Base-by-base conservation (phyloP, 2,113 vertebrate species). In the Corydoras sp. region DNA sequence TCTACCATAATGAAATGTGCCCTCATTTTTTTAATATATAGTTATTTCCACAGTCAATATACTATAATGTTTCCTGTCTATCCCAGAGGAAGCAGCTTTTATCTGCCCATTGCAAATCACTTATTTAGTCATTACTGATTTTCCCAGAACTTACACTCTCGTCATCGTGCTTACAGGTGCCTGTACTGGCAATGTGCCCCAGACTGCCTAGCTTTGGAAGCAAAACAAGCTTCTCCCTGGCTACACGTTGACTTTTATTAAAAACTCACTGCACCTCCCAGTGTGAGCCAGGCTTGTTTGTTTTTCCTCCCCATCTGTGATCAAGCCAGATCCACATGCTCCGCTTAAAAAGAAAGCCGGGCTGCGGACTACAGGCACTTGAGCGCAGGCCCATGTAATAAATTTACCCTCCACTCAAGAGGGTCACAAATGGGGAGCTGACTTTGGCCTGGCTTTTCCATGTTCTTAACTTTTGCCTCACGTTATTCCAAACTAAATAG, bases 261-360 rank as follows among this genome's bases (percentile, higher is more conserved):
- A 55, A 67, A 48, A 59, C 65, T 50, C 66, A 14, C 49, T 53
- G 13, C 18, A 66, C 71, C 62, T 77, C 64, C 55, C 62, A 71
- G 58, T 64, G 65, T 62, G 61, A 68, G 55, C 71, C 32, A 74
- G 50, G 29, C 32, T 67, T 81, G 71, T 83, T 80, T 83, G 72
- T 69, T 75, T 76, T 78, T 53, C 66, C 76, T 66, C 73, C 75
- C 72, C 80, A 65, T 78, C 69, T 77, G 71, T 68, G 78, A 80
- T 79, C 62, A 76, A 75, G 68, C 43, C 62, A 58, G 30, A 75
- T 55, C 75, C 78, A 80, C 78, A 80, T 76, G 77, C 74, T 65
- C 12, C 6, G 31, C 60, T 24, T 13, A 18, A 60, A 54, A 32
- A 62, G 53, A 62, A 35, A 56, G 7, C 51, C 53, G 11, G 64